Base-by-base conservation (phyloP, 2,888 invertebrate genomes). In the Alcis repandata region DNA sequence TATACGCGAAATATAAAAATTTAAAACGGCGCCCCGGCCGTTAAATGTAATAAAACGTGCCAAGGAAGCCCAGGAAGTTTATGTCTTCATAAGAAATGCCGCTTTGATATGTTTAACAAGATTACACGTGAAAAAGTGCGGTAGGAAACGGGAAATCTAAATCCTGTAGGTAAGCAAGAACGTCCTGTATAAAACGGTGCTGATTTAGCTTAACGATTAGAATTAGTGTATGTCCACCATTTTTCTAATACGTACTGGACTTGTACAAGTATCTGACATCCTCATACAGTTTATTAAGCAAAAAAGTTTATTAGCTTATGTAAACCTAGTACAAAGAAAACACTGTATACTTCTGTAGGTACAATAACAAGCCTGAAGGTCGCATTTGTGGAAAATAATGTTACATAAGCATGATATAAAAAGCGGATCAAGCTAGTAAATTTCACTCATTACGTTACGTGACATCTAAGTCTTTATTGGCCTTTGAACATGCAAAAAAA, bases 321-420 rank as follows among this genome's bases (percentile, higher is more conserved):
- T 27, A 27, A 27, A 6, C 6, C 27, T 27, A 6, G 27, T 6
- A 27, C 27, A 27, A 2, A 27, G 27, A 27, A 27, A 4, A 4
- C 3, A 27, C 27, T 27, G 3, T 6, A 27, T 27, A 2, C 27
- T 27, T 27, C 27, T 27, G 27, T 27, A 27, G 54, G 43, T 59
- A 64, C 59, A 51, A 71, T 63, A 70, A 61, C 61, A 61, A 53
- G 71, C 63, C 68, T 74, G 73, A 83, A 83, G 82, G 83, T 79
- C 76, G 72, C 67, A 63, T 62, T 71, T 75, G 75, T 78, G 68
- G 71, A 73, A 79, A 78, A 74, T 74, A 70, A 69, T 74, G 76
- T 83, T 83, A 82, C 74, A 76, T 83, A 83, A 83, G 69, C 63
- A 62, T 57, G 58, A 53, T 65, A 70, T 60, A 70, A 70, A 67